Conservation (phyloP, 2,113 vertebrate species). For the Lepus americanus region DNA sequence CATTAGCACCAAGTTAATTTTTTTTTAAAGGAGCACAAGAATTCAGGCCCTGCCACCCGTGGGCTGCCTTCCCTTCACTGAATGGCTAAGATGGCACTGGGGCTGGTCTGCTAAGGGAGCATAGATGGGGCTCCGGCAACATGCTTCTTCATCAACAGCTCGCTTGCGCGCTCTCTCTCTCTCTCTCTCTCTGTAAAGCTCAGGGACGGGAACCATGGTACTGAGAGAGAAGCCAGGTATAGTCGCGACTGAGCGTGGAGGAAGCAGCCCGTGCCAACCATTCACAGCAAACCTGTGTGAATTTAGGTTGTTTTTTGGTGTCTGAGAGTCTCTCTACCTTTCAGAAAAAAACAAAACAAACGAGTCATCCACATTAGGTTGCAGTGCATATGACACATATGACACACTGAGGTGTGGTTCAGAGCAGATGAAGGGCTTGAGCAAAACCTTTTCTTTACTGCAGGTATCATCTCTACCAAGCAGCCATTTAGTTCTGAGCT, state of each 20-base stretch:
- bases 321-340: slow-evolving; percentile 67
- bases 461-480: slow-evolving; percentile 78
- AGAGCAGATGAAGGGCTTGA: slow-evolving; percentile 76
- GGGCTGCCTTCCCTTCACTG: not conserved
- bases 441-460: slow-evolving; percentile 69
- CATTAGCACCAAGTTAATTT: slow-evolving; percentile 91
- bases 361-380: slow-evolving; percentile 80
- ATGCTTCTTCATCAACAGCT: not conserved
- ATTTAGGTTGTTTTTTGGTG: slow-evolving; percentile 71
- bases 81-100: not conserved
- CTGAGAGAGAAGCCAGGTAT: slow-evolving; percentile 86
- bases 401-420: slow-evolving; percentile 76
- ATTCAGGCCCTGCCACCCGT: slow-evolving; percentile 57
- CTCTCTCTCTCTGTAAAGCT: slow-evolving; percentile 46
- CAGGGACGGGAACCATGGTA: slow-evolving; percentile 78
- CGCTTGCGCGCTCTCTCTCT: too few relatives aligned
- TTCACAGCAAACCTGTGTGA: slow-evolving; percentile 41
- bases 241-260: slow-evolving; percentile 63
- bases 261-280: slow-evolving; percentile 48
- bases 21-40: slow-evolving; percentile 71
- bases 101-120: slow-evolving; percentile 27
- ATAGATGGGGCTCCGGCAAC: not conserved
- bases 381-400: slow-evolving; percentile 68
- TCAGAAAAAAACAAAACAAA: not conserved
- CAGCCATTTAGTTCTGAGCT: slow-evolving; percentile 81